Conservation (phyloP, 2,888 invertebrate genomes). For the Sceliomorpha sp. region DNA sequence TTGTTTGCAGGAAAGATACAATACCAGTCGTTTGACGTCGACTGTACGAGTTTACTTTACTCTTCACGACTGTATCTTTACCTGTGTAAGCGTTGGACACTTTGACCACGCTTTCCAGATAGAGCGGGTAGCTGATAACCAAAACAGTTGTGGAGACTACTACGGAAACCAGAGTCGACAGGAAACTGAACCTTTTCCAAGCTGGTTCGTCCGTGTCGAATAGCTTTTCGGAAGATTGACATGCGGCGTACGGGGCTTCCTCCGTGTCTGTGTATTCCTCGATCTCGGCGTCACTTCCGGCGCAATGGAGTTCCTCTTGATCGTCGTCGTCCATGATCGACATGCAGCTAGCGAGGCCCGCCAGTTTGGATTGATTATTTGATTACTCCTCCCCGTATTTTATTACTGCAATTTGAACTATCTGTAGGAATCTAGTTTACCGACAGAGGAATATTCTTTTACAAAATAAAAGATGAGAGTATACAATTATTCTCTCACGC, state of each 20-base stretch:
- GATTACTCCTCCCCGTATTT: neutral
- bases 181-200: slow-evolving; percentile 80
- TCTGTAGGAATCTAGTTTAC: too few relatives aligned
- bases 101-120: slow-evolving; percentile 78
- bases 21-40: too few relatives aligned
- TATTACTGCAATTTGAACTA: too few relatives aligned
- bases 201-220: slow-evolving; percentile 72
- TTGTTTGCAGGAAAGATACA: too few relatives aligned
- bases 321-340: slow-evolving; percentile 76
- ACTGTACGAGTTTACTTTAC: too few relatives aligned
- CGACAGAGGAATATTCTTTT: too few relatives aligned
- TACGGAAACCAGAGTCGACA: slow-evolving; percentile 79
- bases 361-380: slow-evolving; percentile 40
- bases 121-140: slow-evolving; percentile 82
- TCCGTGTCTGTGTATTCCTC: slow-evolving; percentile 77
- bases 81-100: slow-evolving; percentile 77
- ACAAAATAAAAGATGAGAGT: too few relatives aligned
- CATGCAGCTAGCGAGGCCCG: slow-evolving; percentile 64
- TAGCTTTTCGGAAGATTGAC: slow-evolving; percentile 71
- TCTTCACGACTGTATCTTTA: too few relatives aligned
- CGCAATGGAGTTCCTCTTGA: slow-evolving; percentile 72
- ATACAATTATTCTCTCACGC: too few relatives aligned
- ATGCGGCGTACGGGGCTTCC: slow-evolving; percentile 71
- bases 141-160: slow-evolving; percentile 81
- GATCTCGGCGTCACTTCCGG: slow-evolving; percentile 70